phyloP scores from a whole-genome alignment of 2,797 vertebrate species.

The Cheracebus regulus region DNA sequence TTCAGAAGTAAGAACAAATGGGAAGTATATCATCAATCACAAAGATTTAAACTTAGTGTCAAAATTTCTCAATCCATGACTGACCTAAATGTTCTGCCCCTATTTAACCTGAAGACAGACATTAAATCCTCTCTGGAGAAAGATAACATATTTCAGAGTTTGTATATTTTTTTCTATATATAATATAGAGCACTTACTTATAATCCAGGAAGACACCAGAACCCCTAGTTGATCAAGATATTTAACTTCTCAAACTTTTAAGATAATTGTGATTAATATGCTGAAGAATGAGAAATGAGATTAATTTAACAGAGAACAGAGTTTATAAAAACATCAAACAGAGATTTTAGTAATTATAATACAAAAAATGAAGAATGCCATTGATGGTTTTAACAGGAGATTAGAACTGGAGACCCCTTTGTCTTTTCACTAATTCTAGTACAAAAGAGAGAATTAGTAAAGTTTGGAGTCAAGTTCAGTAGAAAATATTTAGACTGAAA shows the following conservation, averaged over 20 bases:
- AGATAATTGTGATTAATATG: background rate
- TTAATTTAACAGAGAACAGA: background rate
- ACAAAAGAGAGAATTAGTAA: background rate
- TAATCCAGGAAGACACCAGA: background rate
- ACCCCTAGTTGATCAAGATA: background rate
- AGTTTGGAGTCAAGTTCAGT: background rate
- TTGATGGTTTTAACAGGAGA: background rate
- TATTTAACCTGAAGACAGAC: background rate
- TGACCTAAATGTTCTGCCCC: background rate
- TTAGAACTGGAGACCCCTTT: background rate
- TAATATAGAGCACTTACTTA: background rate
- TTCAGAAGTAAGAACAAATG: background rate
- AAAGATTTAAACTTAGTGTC: background rate
- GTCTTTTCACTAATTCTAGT: background rate
- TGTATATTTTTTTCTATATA: background rate
- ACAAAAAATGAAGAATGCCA: background rate
- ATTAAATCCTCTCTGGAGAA: background rate
- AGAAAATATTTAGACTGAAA: background rate
- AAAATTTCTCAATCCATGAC: background rate
- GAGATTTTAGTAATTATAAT: background rate
- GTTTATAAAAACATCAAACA: background rate
- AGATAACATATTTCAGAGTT: background rate
- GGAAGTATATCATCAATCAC: background rate
- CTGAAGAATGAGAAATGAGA: background rate
- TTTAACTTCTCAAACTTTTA: background rate